A percentile compares a stretch with the other conserved stretches of the same genome.
These are phyloP conservation scores for Meriones unguiculatus DNA, from an alignment of 2,113 vertebrate genomes.

Conservation along the genomic window DNA sequence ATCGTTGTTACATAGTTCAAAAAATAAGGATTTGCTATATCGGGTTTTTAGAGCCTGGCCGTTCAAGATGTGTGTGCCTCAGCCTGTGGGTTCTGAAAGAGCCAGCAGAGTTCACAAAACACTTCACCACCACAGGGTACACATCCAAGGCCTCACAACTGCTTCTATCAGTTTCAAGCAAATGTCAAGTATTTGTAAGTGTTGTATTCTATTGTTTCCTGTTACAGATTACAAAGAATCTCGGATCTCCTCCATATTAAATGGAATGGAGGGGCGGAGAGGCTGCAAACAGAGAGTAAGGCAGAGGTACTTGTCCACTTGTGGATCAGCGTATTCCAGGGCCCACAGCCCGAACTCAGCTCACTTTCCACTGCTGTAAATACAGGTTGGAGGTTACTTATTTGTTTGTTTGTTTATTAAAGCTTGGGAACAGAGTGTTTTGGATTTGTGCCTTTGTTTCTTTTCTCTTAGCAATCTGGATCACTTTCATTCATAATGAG, in stretches of 20 bases:
- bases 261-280: not conserved
- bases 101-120: not conserved
- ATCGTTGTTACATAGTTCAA: not conserved
- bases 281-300: not conserved
- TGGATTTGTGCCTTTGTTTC: not conserved
- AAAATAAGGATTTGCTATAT: not conserved
- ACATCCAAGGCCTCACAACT: not conserved
- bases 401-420: not conserved
- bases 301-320: not conserved
- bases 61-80: not conserved
- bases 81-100: not conserved
- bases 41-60: not conserved
- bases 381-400: not conserved
- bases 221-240: not conserved
- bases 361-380: not conserved
- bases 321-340: not conserved
- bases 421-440: not conserved
- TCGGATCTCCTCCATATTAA: not conserved
- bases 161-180: not conserved
- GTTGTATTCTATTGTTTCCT: not conserved
- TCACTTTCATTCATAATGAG: not conserved
- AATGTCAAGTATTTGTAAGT: not conserved
- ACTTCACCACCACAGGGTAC: not conserved
- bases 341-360: not conserved
- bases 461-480: not conserved